A percentile compares a stretch with the other conserved stretches of the same genome.
Conservation (phyloP, 1,140 invertebrate species). For the Zaprionus tsacasi region DNA sequence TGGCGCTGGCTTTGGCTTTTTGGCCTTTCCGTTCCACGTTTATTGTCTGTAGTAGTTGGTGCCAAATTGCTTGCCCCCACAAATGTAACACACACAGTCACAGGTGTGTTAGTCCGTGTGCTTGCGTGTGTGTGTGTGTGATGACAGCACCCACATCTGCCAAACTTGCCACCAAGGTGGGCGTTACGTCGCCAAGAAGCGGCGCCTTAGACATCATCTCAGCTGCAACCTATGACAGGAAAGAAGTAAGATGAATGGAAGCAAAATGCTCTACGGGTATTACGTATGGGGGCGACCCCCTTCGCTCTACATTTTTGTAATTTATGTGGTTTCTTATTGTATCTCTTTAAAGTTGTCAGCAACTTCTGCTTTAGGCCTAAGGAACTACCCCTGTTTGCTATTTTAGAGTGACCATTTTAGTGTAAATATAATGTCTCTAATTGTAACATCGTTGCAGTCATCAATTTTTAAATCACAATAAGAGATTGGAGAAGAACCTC, state of each 20-base stretch:
- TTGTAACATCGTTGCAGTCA: not conserved
- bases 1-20: constrained; percentile 70
- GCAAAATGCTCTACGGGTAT: not conserved
- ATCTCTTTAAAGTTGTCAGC: not conserved
- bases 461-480: not conserved
- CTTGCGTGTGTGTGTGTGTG: constrained; percentile 38
- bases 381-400: no score
- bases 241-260: not conserved
- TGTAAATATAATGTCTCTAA: not conserved
- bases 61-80: constrained; percentile 77
- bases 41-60: constrained; percentile 58
- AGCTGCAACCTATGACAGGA: not conserved
- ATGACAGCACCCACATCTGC: constrained; percentile 69
- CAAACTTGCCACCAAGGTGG: constrained; percentile 34
- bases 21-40: constrained; percentile 73
- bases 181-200: constrained; percentile 33
- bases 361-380: not conserved
- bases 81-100: constrained; percentile 50
- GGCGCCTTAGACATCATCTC: constrained; percentile 27
- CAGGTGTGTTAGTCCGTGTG: constrained; percentile 11
- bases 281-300: not conserved
- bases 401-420: not conserved
- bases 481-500: no score
- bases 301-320: not conserved
- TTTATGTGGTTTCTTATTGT: not conserved